These are phyloP conservation scores for Platyrinchus mystaceus DNA, from an alignment of 2,797 vertebrate genomes.

Conservation along the genomic window DNA sequence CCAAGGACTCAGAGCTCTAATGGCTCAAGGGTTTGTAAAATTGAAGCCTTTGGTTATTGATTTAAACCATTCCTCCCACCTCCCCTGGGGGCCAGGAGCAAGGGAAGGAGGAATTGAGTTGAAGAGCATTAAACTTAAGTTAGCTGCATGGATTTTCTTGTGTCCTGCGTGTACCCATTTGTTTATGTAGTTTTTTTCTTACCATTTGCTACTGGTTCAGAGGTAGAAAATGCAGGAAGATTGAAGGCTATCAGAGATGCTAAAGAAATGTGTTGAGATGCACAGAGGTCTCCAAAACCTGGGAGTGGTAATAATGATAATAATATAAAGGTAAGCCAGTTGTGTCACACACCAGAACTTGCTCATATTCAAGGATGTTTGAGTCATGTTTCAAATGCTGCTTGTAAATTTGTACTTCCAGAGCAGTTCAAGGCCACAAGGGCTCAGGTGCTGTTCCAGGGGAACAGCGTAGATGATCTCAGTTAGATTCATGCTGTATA, in stretches of 20 bases:
- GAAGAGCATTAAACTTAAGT: conserved; percentile 13
- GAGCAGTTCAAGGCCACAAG: neutral
- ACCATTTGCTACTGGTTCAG: neutral
- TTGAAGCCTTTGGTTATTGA: conserved; percentile 67
- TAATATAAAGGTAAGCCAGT: neutral
- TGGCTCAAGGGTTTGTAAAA: conserved; percentile 63
- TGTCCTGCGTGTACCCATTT: neutral
- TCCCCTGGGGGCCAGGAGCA: neutral
- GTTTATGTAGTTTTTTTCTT: neutral
- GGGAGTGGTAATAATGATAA: neutral
- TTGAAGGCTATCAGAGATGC: neutral
- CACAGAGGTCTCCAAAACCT: neutral
- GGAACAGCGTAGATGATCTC: neutral
- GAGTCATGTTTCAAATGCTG: conserved; percentile 22
- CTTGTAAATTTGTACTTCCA: neutral
- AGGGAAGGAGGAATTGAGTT: neutral
- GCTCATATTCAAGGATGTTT: neutral
- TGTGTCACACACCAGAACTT: neutral
- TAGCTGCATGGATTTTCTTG: neutral
- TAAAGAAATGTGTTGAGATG: neutral
- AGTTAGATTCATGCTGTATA: neutral
- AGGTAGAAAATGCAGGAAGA: neutral
- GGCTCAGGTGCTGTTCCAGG: neutral
- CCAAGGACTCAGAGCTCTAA: neutral
- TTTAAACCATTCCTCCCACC: conserved; percentile 66